phyloP scores from a whole-genome alignment of 2,113 vertebrate species.

The Prionailurus viverrinus region DNA sequence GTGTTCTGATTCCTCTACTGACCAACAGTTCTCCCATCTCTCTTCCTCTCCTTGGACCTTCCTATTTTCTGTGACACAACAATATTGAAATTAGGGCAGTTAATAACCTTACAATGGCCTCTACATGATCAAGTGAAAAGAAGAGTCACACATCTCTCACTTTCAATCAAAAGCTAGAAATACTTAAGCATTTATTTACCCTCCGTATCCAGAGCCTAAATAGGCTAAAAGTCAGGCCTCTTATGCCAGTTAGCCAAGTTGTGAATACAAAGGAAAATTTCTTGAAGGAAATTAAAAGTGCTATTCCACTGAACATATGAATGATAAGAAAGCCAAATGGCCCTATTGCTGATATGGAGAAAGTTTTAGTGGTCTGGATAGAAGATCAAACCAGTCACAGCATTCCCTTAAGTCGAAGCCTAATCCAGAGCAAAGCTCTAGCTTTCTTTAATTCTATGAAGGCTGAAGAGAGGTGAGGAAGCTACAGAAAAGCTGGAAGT shows the following conservation, averaged over 20 bases:
- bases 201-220: background rate
- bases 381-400: background rate
- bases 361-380: background rate
- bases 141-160: background rate
- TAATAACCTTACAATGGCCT: background rate
- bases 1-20: background rate
- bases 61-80: background rate
- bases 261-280: background rate
- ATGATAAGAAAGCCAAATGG: background rate
- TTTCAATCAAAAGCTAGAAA: background rate
- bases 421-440: background rate
- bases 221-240: background rate
- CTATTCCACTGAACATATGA: background rate
- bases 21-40: background rate
- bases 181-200: background rate
- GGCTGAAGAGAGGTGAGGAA: background rate
- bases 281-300: background rate
- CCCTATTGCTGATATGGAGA: background rate
- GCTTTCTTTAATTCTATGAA: background rate
- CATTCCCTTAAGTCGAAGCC: background rate
- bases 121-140: background rate
- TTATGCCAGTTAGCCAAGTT: background rate
- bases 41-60: background rate
- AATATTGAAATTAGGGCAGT: background rate
- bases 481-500: background rate